Percentiles rank a stretch among this genome's conserved stretches.
phyloP scores from a whole-genome alignment of 2,888 invertebrate genomes.

The Hirtodrosophila trivittata region DNA sequence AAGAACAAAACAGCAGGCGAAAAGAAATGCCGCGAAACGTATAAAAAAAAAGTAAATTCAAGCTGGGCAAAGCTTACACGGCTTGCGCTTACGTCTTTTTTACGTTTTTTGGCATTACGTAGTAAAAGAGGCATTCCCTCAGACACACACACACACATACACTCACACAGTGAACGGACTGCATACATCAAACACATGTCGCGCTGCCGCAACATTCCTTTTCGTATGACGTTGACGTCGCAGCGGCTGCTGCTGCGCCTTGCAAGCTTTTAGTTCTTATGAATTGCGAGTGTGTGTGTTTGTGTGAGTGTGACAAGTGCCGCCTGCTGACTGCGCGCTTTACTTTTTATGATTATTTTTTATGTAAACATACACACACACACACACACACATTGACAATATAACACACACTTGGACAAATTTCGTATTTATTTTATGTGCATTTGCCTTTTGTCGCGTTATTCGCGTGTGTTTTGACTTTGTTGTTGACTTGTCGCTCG shows the following conservation, averaged over 20 bases:
- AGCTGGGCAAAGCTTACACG: slow-evolving; percentile 42
- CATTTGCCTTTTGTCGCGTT: slow-evolving; percentile 62
- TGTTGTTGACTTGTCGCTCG: slow-evolving; percentile 44
- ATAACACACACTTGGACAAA: neutral
- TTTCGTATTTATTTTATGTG: slow-evolving; percentile 69
- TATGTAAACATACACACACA: neutral
- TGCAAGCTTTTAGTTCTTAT: slow-evolving; percentile 12
- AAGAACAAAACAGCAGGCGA: slow-evolving; percentile 45
- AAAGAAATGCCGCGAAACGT: slow-evolving; percentile 60
- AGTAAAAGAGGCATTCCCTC: slow-evolving; percentile 73
- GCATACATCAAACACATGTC: slow-evolving; percentile 65
- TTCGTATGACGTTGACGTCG: slow-evolving; percentile 55
- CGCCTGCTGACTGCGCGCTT: slow-evolving; percentile 53
- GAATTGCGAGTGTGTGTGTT: neutral
- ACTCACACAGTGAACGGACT: slow-evolving; percentile 20
- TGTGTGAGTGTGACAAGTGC: slow-evolving; percentile 43
- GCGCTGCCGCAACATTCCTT: slow-evolving; percentile 60
- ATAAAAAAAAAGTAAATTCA: slow-evolving; percentile 36
- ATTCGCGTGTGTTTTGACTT: slow-evolving; percentile 73
- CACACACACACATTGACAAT: neutral
- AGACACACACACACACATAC: slow-evolving; percentile 39
- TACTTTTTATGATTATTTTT: slow-evolving; percentile 51
- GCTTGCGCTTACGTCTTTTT: slow-evolving; percentile 38
- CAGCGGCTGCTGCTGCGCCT: slow-evolving; percentile 23
- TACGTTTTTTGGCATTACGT: slow-evolving; percentile 61